A percentile compares a stretch with the other conserved stretches of the same genome.
Evolutionary conservation across 2,113 vertebrate species (phyloP).

Genomic region (Callionymus lyra): DNA sequence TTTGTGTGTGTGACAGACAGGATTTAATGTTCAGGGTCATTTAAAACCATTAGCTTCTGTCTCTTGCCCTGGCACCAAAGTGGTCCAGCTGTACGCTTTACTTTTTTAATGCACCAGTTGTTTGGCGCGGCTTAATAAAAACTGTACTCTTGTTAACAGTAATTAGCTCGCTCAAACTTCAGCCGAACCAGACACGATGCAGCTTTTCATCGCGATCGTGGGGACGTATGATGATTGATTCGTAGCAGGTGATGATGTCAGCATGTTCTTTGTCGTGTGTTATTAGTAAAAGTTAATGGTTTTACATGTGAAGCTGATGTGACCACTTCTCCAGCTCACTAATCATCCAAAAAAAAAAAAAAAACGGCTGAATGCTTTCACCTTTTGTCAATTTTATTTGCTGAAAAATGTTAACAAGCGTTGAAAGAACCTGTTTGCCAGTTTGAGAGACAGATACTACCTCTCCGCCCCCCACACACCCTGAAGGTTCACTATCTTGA

Average conservation of each 20-base stretch:
- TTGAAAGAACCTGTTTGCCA: conserved; percentile 17
- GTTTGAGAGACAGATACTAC: conserved; percentile 7
- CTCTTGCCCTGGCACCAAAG: conserved; percentile 27
- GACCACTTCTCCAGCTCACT: not conserved
- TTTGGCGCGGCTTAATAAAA: conserved; percentile 13
- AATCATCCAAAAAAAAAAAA: conserved; percentile 9
- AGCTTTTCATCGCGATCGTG: conserved; percentile 40
- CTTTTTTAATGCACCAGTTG: conserved; percentile 1
- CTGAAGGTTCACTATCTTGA: conserved; percentile 19
- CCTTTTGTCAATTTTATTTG: conserved; percentile 16
- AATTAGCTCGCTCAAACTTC: conserved; percentile 37
- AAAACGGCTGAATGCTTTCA: too few relatives aligned
- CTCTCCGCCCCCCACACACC: not conserved
- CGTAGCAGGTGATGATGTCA: conserved; percentile 65
- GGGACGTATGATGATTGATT: conserved; percentile 51
- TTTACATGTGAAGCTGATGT: conserved; percentile 25
- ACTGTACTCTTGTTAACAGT: conserved; percentile 28
- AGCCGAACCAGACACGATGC: conserved; percentile 26
- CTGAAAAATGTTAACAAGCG: conserved; percentile 27
- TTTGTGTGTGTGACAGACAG: conserved; percentile 39
- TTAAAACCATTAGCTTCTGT: conserved; percentile 56
- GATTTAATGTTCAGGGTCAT: conserved; percentile 33
- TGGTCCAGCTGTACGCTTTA: conserved; percentile 38
- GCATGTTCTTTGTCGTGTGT: conserved; percentile 45
- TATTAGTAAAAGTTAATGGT: conserved; percentile 46